Evolutionary conservation across 2,888 invertebrate genomes (phyloP).

Genomic region (Troides helena): DNA sequence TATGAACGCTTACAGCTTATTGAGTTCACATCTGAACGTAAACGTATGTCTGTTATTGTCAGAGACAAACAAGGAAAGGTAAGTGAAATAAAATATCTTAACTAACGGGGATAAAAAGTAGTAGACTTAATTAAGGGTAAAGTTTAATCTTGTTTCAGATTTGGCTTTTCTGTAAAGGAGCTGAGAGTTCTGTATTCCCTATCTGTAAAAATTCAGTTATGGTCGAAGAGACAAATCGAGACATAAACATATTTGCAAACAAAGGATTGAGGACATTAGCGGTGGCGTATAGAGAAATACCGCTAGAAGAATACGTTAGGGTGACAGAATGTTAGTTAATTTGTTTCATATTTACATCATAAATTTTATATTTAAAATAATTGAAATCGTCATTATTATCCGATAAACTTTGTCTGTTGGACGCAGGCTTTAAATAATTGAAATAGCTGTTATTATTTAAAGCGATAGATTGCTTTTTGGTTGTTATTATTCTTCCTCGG

Average conservation of each 20-base stretch:
- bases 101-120: neutral
- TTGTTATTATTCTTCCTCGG: no score
- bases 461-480: no score
- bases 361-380: no score
- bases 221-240: slow-evolving; percentile 71
- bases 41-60: slow-evolving; percentile 95
- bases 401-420: no score
- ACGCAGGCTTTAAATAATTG: no score
- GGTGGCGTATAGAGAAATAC: slow-evolving; percentile 85
- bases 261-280: slow-evolving; percentile 91
- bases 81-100: slow-evolving; percentile 26
- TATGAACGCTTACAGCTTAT: slow-evolving; percentile 88
- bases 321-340: slow-evolving; percentile 71
- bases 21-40: slow-evolving; percentile 94
- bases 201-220: slow-evolving; percentile 72
- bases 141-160: slow-evolving; percentile 54
- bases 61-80: slow-evolving; percentile 83
- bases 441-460: no score
- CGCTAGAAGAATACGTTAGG: slow-evolving; percentile 83
- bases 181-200: slow-evolving; percentile 88
- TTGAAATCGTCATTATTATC: no score
- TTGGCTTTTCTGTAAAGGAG: slow-evolving; percentile 90
- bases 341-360: neutral
- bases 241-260: slow-evolving; percentile 80
- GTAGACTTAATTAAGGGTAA: slow-evolving; percentile 20